phyloP scores from a whole-genome alignment of 2,797 vertebrate genomes.

The Micropoecilia bifurca region DNA sequence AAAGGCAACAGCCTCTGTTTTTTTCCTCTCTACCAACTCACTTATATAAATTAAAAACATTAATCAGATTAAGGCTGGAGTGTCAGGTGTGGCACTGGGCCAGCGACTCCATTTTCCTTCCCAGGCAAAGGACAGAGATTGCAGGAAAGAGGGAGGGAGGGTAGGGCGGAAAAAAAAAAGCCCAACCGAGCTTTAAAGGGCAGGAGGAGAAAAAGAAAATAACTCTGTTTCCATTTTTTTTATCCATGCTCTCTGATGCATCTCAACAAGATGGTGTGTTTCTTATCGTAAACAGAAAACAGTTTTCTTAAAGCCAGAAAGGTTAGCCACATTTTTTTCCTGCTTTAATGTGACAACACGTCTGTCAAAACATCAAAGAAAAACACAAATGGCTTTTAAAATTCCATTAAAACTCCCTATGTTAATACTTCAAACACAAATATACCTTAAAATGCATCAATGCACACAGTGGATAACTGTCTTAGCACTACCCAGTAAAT shows the following conservation, averaged over 20 bases:
- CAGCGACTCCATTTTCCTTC: conserved; percentile 73
- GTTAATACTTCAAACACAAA: not conserved
- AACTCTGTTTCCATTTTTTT: not conserved
- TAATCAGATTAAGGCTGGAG: conserved; percentile 82
- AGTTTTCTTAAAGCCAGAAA: not conserved
- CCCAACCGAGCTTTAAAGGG: conserved; percentile 32
- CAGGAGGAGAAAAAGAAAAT: conserved; percentile 13
- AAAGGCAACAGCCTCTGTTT: conserved; percentile 25
- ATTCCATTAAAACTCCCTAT: not conserved
- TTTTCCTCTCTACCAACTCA: conserved; percentile 64
- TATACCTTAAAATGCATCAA: not conserved
- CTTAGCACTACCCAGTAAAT: not conserved
- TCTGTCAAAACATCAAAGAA: not conserved
- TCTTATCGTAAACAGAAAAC: not conserved
- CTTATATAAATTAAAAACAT: conserved; percentile 89
- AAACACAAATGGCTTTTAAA: not conserved
- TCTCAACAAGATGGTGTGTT: not conserved
- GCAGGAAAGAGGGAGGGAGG: not conserved
- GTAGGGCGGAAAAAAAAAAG: not conserved
- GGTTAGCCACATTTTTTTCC: not conserved
- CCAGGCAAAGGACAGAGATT: conserved; percentile 29
- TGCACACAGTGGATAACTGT: not conserved
- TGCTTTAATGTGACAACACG: not conserved
- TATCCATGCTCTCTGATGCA: not conserved
- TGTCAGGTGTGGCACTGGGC: conserved; percentile 76